Evolutionary conservation across 1,140 invertebrate species (phyloP).

Genomic region (Antheraea pernyi): DNA sequence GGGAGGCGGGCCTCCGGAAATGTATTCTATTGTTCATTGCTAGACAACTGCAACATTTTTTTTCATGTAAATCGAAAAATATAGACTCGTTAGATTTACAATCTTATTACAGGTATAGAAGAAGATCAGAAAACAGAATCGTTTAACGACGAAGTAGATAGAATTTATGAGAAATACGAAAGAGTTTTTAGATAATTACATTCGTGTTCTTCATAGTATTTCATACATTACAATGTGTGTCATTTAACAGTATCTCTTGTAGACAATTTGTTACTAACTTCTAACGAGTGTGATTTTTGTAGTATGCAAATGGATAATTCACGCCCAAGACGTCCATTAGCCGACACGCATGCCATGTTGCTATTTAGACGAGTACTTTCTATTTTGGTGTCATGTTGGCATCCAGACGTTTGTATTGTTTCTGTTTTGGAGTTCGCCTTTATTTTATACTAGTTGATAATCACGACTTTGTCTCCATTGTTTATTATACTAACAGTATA

Average conservation of each 20-base stretch:
- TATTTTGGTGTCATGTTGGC: neutral
- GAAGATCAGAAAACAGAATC: too few species aligned
- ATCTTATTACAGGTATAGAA: too few species aligned
- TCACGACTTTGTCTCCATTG: neutral
- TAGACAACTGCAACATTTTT: too few species aligned
- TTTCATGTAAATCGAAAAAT: too few species aligned
- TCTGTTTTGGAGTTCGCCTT: neutral
- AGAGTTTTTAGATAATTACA: too few species aligned
- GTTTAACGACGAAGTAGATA: too few species aligned
- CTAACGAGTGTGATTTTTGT: neutral
- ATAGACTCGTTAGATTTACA: too few species aligned
- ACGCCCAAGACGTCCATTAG: neutral
- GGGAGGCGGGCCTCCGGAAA: too few species aligned
- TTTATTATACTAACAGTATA: neutral
- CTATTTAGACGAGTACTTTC: neutral
- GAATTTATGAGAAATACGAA: too few species aligned
- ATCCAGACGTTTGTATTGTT: neutral
- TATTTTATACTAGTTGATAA: neutral
- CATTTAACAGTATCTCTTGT: conserved; percentile 42
- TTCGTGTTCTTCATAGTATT: too few species aligned
- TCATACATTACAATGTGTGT: conserved; percentile 35
- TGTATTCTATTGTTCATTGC: too few species aligned
- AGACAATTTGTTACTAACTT: neutral
- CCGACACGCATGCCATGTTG: neutral
- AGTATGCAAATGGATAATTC: conserved; percentile 8